Conservation (phyloP, 37 sponge, comb jelly and placozoan genomes). For the Mnemiopsis leidyi region DNA sequence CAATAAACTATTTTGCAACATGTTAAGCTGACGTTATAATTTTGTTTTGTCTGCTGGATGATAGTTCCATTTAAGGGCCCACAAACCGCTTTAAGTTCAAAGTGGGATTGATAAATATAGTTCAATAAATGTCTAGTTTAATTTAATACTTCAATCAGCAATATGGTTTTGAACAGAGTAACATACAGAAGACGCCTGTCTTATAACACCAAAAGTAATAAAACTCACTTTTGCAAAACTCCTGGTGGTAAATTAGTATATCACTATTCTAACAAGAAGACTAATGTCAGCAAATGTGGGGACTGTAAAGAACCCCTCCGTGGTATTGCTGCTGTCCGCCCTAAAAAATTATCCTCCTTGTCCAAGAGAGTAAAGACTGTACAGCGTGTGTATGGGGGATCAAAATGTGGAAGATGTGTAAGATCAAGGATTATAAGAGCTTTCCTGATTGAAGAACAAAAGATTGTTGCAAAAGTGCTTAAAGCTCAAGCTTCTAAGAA, state of each 20-base stretch:
- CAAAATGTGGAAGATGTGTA: conserved; percentile 73
- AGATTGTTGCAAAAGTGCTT: conserved; percentile 83
- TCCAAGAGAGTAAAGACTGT: conserved; percentile 84
- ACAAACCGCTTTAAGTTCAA: too few species aligned
- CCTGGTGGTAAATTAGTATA: conserved; percentile 91
- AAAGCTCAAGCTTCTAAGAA: conserved; percentile 66
- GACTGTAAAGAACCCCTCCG: conserved; percentile 73
- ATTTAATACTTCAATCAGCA: too few species aligned
- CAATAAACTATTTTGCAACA: too few species aligned
- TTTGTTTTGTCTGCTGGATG: too few species aligned
- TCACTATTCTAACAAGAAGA: conserved; percentile 83
- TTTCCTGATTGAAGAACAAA: conserved; percentile 95
- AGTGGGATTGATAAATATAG: too few species aligned
- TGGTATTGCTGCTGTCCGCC: conserved; percentile 83
- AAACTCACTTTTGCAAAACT: conserved; percentile 71
- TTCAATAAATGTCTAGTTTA: too few species aligned
- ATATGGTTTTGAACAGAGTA: conserved; percentile 68
- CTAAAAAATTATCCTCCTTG: conserved; percentile 73
- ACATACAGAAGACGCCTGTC: conserved; percentile 83
- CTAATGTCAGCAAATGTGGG: conserved; percentile 74
- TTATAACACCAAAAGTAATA: conserved; percentile 91
- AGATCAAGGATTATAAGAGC: conserved; percentile 85
- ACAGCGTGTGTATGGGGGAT: conserved; percentile 84
- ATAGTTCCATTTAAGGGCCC: too few species aligned
- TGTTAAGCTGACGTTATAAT: too few species aligned